Base-by-base conservation (phyloP, 2,888 invertebrate genomes). In the Agrochola litura region DNA sequence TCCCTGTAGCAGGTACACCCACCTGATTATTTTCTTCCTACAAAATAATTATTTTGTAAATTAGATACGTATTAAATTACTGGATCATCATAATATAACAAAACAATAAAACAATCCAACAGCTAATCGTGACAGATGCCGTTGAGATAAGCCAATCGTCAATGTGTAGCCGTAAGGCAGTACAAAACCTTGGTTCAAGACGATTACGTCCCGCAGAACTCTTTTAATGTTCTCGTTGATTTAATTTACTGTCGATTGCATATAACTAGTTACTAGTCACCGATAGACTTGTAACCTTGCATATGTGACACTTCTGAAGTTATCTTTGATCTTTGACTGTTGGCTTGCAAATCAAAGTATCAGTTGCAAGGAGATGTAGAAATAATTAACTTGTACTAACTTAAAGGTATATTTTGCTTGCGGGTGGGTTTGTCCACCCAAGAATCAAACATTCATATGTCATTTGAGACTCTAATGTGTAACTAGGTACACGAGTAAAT, bases 261-360 rank as follows among this genome's bases (percentile, higher is more conserved):
- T 49, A 58, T 19, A 77, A 68, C 79, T 41, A 61, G 70, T 77
- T 58, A 37, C 68, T 37, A 46, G 63, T 56, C 25, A 30, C 52
- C 9, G 30, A 65, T 63, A 69, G 43, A 61, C 25, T 64, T 30
- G 30, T 75, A 71, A 52, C 84, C 84, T 84, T 82, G 78, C 37
- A 46, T 46, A 30, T 78, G 60, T 72, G 81, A 72, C 77, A 81
- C 60, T 70, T 72, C 22, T 69, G 58, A 74, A 65, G 22, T 83
- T 81, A 83, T 83, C 77, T 77, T 30, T 63, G 58, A 83, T 81
- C 81, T 72, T 65, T 52, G 71, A 64, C 64, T 65, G 41, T 19
- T 71, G 58, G 30, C 19, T 75, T 49, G 41, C 49, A 65, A 73
- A 64, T 70, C 54, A 54, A 66, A 65, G 49, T 82, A 72, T 56